These are phyloP conservation scores for Odontophorus gujanensis DNA, from an alignment of 2,113 vertebrate genomes.

Conservation along the genomic window DNA sequence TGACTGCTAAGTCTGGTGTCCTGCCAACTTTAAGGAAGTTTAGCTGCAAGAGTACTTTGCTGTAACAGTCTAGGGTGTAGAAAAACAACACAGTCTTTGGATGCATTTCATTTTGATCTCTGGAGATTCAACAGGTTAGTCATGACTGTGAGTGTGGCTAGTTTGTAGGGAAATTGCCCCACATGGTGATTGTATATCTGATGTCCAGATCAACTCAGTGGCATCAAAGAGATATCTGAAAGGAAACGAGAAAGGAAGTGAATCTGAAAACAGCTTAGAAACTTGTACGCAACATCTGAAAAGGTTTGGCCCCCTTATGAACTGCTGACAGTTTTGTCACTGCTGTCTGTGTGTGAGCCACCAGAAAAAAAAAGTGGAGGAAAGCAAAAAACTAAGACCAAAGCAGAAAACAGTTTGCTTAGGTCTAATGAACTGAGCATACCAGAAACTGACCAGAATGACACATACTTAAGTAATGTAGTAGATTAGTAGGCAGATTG, in stretches of 20 bases:
- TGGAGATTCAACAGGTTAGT: conserved; percentile 34
- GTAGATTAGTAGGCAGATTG: neutral
- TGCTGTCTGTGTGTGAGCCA: conserved; percentile 55
- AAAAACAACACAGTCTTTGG: conserved; percentile 20
- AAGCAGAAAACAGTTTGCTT: neutral
- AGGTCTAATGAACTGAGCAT: neutral
- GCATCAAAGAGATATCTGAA: conserved; percentile 74
- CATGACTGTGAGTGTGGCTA: conserved; percentile 28
- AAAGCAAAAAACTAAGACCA: conserved; percentile 35
- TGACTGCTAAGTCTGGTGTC: conserved; percentile 40
- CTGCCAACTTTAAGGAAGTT: conserved; percentile 51
- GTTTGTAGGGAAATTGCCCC: conserved; percentile 44
- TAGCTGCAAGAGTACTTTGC: conserved; percentile 23
- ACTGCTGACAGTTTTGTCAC: conserved; percentile 67
- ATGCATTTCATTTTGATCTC: conserved; percentile 47
- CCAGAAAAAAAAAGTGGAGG: conserved; percentile 14
- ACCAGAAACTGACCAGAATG: neutral
- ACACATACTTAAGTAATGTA: neutral
- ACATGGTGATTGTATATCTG: conserved; percentile 36
- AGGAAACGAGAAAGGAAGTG: conserved; percentile 74
- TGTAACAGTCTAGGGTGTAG: neutral
- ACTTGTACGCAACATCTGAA: conserved; percentile 70
- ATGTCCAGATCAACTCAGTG: conserved; percentile 40
- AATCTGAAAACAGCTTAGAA: conserved; percentile 75
- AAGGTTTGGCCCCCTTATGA: conserved; percentile 70